Conservation (phyloP, 2,113 vertebrate species). For the Labeo rohita region DNA sequence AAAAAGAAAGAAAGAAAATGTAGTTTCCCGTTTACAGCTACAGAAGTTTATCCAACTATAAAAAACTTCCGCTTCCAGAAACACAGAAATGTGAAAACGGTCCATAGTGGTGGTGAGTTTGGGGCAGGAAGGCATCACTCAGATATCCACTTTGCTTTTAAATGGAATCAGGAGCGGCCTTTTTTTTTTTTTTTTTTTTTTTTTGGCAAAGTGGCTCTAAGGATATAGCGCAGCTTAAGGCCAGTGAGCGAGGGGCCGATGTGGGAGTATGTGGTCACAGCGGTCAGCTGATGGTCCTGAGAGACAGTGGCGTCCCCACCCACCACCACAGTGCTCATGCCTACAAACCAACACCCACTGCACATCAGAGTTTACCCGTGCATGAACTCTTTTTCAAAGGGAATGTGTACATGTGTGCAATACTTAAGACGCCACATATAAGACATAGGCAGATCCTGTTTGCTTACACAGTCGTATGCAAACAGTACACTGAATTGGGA, state of each 20-base stretch:
- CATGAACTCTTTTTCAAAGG: slow-evolving; percentile 5
- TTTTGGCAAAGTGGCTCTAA: not conserved
- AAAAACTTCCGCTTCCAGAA: no score
- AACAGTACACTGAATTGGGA: not conserved
- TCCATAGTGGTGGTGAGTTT: not conserved
- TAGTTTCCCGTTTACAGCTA: no score
- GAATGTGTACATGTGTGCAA: not conserved
- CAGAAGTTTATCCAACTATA: no score
- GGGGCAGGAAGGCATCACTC: not conserved
- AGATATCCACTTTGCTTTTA: not conserved
- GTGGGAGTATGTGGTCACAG: slow-evolving; percentile 32
- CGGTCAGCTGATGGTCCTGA: slow-evolving; percentile 15
- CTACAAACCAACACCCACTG: slow-evolving; percentile 13
- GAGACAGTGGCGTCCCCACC: slow-evolving; percentile 38
- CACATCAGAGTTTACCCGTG: slow-evolving; percentile 42
- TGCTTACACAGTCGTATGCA: not conserved
- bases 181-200: not conserved
- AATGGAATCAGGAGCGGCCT: not conserved
- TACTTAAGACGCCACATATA: not conserved
- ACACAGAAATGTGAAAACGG: not conserved
- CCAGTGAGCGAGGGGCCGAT: not conserved
- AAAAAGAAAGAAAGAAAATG: no score
- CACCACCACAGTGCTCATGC: slow-evolving; percentile 2
- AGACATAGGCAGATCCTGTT: not conserved
- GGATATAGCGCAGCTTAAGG: not conserved